These are phyloP conservation scores for Ormia ochracea DNA, from an alignment of 2,888 invertebrate genomes.

Conservation along the genomic window DNA sequence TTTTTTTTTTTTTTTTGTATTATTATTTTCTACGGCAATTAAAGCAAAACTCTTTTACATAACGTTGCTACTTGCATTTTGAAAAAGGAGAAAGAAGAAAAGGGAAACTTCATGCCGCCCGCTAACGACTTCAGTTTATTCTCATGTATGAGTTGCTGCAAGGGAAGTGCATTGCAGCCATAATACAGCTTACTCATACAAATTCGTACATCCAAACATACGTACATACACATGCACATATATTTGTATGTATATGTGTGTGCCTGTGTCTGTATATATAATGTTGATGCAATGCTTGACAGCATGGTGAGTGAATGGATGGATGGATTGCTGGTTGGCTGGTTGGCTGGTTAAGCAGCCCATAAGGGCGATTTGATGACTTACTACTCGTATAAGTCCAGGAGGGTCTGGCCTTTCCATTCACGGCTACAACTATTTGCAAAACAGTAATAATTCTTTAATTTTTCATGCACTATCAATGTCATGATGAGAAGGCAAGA, in stretches of 20 bases:
- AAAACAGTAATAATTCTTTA: constrained; percentile 2
- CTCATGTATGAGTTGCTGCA: constrained; percentile 1
- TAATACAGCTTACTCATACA: no score
- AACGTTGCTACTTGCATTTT: constrained; percentile 20
- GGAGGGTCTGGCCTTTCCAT: constrained; percentile 11
- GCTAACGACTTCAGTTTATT: constrained; percentile 26
- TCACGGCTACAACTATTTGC: not conserved
- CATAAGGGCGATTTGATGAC: constrained; percentile 6
- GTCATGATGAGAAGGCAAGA: not conserved
- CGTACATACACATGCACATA: no score
- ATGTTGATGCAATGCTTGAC: constrained; percentile 48
- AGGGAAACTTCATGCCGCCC: constrained; percentile 24
- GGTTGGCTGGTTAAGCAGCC: not conserved
- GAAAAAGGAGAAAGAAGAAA: not conserved
- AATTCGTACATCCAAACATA: no score
- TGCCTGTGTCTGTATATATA: constrained; percentile 11
- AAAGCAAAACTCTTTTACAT: constrained; percentile 37
- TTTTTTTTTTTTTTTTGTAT: not conserved
- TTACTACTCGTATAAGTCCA: not conserved
- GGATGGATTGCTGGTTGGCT: constrained; percentile 3
- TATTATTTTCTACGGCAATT: constrained; percentile 34
- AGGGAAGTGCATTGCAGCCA: not conserved
- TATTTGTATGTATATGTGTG: not conserved
- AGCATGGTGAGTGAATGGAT: constrained; percentile 1
- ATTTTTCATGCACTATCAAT: not conserved